A percentile compares a stretch with the other conserved stretches of the same genome.
phyloP scores from a whole-genome alignment of 2,113 vertebrate species.

The Leptobrachium ailaonicum region DNA sequence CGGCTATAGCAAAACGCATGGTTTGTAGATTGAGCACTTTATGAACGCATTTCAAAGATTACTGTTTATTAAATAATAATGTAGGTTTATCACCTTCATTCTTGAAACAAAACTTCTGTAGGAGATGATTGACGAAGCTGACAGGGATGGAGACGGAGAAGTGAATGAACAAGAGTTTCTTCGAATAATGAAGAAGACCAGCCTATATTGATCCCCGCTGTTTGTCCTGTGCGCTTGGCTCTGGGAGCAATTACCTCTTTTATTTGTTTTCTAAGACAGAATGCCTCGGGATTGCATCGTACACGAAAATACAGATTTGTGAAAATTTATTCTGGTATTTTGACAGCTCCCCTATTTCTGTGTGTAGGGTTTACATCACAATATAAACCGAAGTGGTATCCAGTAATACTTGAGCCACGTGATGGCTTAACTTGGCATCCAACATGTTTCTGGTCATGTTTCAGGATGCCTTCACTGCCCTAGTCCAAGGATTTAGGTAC shows the following conservation, averaged over 20 bases:
- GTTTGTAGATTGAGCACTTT: too few species aligned
- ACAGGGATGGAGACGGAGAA: slow-evolving; percentile 89
- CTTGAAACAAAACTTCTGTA: slow-evolving; percentile 51
- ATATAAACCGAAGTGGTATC: too few species aligned
- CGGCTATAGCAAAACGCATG: too few species aligned
- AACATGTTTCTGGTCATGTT: too few species aligned
- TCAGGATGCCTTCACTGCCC: too few species aligned
- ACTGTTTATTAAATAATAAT: too few species aligned
- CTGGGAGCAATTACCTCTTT: neutral
- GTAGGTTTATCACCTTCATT: neutral
- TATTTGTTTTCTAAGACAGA: neutral
- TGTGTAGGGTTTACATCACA: too few species aligned
- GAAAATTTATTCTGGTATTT: neutral
- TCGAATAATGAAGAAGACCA: slow-evolving; percentile 92
- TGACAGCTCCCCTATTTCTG: neutral
- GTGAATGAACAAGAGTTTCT: slow-evolving; percentile 92
- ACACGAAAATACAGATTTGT: neutral
- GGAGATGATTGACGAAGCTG: slow-evolving; percentile 95
- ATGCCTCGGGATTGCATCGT: neutral
- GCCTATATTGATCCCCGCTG: slow-evolving; percentile 78
- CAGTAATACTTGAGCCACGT: too few species aligned
- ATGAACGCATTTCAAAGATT: too few species aligned
- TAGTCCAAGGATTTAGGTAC: too few species aligned
- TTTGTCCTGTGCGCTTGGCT: neutral
- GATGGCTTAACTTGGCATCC: too few species aligned